Conservation (phyloP, 2,113 vertebrate genomes). For the Meriones unguiculatus region DNA sequence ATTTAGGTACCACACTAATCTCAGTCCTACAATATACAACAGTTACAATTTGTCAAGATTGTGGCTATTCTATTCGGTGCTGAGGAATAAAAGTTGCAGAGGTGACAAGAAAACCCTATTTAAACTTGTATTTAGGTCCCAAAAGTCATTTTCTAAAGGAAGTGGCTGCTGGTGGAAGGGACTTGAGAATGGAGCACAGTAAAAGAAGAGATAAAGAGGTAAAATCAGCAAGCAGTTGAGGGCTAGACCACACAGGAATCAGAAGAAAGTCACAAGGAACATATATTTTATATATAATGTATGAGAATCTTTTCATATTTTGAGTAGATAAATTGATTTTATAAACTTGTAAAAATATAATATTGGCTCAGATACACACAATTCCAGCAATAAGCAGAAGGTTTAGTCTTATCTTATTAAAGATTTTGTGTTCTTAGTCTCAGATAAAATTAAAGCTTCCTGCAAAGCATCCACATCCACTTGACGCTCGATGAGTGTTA, state of each 20-base stretch:
- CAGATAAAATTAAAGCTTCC: background rate
- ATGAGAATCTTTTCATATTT: background rate
- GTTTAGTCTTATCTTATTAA: background rate
- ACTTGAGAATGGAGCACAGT: background rate
- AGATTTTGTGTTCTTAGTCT: background rate
- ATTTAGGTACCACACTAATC: background rate
- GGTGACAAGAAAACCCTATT: background rate
- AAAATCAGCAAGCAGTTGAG: background rate
- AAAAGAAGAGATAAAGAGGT: background rate
- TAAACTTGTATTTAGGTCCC: background rate
- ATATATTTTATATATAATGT: background rate
- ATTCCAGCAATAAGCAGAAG: background rate
- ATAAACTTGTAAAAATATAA: background rate
- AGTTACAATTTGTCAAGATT: background rate
- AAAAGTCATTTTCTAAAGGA: background rate
- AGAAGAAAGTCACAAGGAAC: background rate
- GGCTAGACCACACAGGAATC: background rate
- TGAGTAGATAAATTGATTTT: background rate
- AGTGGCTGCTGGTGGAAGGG: background rate
- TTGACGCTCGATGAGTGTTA: background rate
- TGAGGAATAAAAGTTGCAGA: background rate
- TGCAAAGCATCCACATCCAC: background rate
- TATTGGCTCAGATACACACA: background rate
- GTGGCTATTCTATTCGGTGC: background rate
- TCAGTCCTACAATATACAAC: background rate